phyloP scores from a whole-genome alignment of 2,113 vertebrate species.

The Labrus mixtus region DNA sequence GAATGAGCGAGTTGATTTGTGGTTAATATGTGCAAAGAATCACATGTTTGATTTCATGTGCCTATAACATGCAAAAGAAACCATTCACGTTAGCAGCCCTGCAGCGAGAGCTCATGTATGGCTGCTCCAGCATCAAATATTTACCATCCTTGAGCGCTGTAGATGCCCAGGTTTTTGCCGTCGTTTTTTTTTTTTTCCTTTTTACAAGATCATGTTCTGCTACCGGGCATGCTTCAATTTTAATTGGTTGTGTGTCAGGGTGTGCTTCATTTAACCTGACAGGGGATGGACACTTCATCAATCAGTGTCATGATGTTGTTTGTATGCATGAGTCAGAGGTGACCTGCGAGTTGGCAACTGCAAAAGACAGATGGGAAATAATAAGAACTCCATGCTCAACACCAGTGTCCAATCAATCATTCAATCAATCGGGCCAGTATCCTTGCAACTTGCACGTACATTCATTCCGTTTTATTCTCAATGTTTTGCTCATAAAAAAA shows the following conservation, averaged over 20 bases:
- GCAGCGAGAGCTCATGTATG: constrained; percentile 53
- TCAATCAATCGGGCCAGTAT: constrained; percentile 23
- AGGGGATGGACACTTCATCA: constrained; percentile 35
- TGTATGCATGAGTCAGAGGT: constrained; percentile 30
- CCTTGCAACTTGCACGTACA: constrained; percentile 31
- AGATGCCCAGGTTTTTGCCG: constrained; percentile 43
- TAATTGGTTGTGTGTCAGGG: constrained; percentile 56
- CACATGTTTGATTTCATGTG: constrained; percentile 5
- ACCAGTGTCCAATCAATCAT: constrained; percentile 25
- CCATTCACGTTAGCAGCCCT: constrained; percentile 53
- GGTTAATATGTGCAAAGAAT: no score
- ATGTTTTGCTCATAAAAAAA: constrained; percentile 5
- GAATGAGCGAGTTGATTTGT: neutral
- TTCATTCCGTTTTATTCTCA: neutral
- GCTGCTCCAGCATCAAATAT: constrained; percentile 77
- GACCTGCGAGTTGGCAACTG: neutral
- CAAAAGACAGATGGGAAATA: constrained; percentile 1
- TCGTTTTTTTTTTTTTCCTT: constrained; percentile 29
- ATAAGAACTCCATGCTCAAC: constrained; percentile 10
- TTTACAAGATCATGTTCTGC: constrained; percentile 12
- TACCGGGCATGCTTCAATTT: constrained; percentile 34
- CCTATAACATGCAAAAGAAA: constrained; percentile 35
- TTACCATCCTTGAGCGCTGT: constrained; percentile 60
- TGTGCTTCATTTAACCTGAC: constrained; percentile 51
- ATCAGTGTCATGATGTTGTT: constrained; percentile 51